A percentile compares a stretch with the other conserved stretches of the same genome.
phyloP scores from a whole-genome alignment of 1,140 invertebrate species.

The Camponotus floridanus region DNA sequence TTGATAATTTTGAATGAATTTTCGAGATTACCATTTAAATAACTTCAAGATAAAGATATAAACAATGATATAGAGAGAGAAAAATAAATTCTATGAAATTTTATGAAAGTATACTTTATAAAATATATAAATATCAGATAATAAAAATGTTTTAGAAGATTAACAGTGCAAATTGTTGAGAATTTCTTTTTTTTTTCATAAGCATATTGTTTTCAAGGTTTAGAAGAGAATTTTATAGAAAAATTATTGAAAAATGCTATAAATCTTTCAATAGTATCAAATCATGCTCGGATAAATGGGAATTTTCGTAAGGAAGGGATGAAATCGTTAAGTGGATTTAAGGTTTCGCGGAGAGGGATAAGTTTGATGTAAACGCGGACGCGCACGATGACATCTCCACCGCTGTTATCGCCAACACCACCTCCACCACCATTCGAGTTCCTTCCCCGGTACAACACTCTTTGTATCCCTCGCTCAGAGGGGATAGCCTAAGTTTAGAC shows the following conservation, averaged over 20 bases:
- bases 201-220: not conserved
- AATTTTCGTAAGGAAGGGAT: not conserved
- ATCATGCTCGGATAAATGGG: not conserved
- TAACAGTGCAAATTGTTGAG: not conserved
- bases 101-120: no score
- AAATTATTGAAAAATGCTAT: not conserved
- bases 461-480: conserved; percentile 59
- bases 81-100: no score
- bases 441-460: conserved; percentile 17
- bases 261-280: not conserved
- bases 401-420: not conserved
- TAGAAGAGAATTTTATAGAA: not conserved
- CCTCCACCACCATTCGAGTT: conserved; percentile 23
- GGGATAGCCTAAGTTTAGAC: conserved; percentile 72
- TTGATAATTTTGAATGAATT: no score
- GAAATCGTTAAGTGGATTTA: not conserved
- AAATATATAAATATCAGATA: no score
- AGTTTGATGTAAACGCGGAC: conserved; percentile 29
- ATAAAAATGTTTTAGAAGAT: no score
- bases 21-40: no score
- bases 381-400: not conserved
- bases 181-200: not conserved
- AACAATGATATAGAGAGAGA: no score
- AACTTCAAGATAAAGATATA: no score
- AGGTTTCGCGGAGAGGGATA: not conserved